Evolutionary conservation across 2,113 vertebrate genomes (phyloP), one percentile per base, ranked within the genome.

Genomic region (Barbus barbus): DNA sequence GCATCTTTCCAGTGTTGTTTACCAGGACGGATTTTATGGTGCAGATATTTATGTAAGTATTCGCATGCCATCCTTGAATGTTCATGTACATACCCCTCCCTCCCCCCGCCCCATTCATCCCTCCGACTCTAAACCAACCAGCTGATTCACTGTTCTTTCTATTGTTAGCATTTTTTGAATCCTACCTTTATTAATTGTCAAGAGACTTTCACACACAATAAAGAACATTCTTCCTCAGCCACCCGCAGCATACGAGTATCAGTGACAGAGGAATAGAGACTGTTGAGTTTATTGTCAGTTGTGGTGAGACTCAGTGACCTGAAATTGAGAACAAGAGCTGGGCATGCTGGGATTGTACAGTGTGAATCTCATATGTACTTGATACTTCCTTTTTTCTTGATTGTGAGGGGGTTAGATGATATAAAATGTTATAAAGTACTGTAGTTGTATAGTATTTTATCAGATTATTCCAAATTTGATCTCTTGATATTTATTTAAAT

Each of bases 21-120:
- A 98, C 96, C 97, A 98, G 96, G 97, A 98, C 95, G 97, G 97
- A 96, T 98, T 98, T 97, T 98, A 98, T 96, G 96, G 97, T 96
- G 97, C 97, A 96, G 97, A 98, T 95, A 98, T 98, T 96, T 98
- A 98, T 97, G 97, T 98, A 97, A 98, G 97, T 98, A 98, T 95
- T 22, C 92, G 93, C 94, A 96, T 95, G 94, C 87, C 82, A 89
- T 92, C 84, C 73, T 33, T 63, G 78, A 85, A 85, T 85, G 60
- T n/a, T 84, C 89, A 60, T 26, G 13, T 63, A 77, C 82, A 88
- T 81, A 33, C 1, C 9, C 6, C 31, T 2, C 41, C 41, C 13
- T 11, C 12, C 46, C 46, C 46, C 13, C 22, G 9, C 13, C 53
- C 69, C 33, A 6, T 41, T 84, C 60, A 80, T 63, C 61, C 80